Evolutionary conservation across 1,140 invertebrate genomes (phyloP), one percentile per base, ranked within the genome.

Genomic region (Oreohelix idahoensis): DNA sequence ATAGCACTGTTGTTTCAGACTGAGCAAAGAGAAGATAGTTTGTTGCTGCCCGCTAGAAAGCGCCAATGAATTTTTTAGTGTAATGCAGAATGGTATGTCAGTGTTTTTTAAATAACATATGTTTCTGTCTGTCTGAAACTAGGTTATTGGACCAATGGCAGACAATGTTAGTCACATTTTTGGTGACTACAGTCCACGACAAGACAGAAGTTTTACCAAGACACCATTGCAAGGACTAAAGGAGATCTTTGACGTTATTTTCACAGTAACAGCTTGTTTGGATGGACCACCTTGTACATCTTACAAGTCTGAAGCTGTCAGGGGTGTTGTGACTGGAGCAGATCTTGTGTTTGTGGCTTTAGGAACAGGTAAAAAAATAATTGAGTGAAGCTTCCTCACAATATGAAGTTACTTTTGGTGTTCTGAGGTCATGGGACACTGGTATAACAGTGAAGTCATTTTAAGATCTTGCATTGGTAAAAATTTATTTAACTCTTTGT

Each of bases 101-200:
- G n/a, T n/a, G n/a, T n/a, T n/a, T 8, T 45, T 45, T 8, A 8
- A 45, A 45, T 15, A 8, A 45, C 15, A 10, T 58, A 58, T 66
- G 5, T 29, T 35, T 29, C 4, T 66, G 5, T 66, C 29, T 66
- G 2, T 66, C 29, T 66, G n/a, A 32, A 66, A 29, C 8, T 23
- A 91, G 90, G 84, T 92, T 49, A 79, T 93, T 17, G 92, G 92
- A 15, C 92, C 92, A 63, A 90, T 93, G 87, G 91, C 91, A 66
- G 86, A 93, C 51, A 91, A 92, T 80, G 77, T 84, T 15, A 66
- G 70, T 8, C 90, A 92, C 77, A 81, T 90, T 84, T 53, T 75
- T 88, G 17, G 87, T 89, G 77, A 81, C 86, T 69, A 66, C 38
- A 63, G 26, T 38, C 11, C 76, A 81, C 15, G 88, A 81, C 78